Base-by-base conservation (phyloP, 53 echinoderm and acorn worm species). In the Pentamera pediparva region DNA sequence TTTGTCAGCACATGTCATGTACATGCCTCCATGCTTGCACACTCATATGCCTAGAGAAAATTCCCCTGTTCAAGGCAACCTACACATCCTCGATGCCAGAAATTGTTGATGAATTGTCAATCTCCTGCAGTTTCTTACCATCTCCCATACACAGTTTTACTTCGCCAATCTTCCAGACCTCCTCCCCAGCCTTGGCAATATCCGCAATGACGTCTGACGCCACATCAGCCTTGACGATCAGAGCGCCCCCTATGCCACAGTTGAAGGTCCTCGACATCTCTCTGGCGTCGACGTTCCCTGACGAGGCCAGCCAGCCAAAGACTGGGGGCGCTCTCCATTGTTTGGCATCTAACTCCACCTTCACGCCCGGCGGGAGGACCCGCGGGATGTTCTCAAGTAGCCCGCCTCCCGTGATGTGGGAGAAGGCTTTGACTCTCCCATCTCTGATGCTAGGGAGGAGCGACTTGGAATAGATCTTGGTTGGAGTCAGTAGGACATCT, bases 401-500 rank as follows among this genome's bases (percentile, higher is more conserved):
- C 2, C 98, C 91, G n/a, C 98, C 98, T 0, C 98, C 98, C 19
- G 98, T 98, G 83, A 98, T 98, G 83, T 98, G 98, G 34, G 98
- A 91, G 59, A 88, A 98, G 31, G 98, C 98, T 86, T 98, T 98
- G 75, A 92, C 86, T 34, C 72, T 80, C 20, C 80, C 82, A 6
- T 82, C 74, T 17, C 79, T 62, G 72, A 98, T 80, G 43, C 84
- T 81, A 19, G 98, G 98, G 34, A 98, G 73, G 25, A 98, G 80
- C 13, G 86, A 67, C 81, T 91, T 88, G 81, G 86, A 80, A 79
- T 98, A 98, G 40, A 98, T 91, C 76, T 81, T 91, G 34, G 98
- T 98, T 69, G 98, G 98, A 8, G 89, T 86, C 41, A 98, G 70
- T 41, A 98, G 74, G 33, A 82, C 85, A 37, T 88, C 88, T 61